A percentile compares a stretch with the other conserved stretches of the same genome.
phyloP scores from a whole-genome alignment of 2,888 invertebrate genomes.

The Diarsia dahlii region DNA sequence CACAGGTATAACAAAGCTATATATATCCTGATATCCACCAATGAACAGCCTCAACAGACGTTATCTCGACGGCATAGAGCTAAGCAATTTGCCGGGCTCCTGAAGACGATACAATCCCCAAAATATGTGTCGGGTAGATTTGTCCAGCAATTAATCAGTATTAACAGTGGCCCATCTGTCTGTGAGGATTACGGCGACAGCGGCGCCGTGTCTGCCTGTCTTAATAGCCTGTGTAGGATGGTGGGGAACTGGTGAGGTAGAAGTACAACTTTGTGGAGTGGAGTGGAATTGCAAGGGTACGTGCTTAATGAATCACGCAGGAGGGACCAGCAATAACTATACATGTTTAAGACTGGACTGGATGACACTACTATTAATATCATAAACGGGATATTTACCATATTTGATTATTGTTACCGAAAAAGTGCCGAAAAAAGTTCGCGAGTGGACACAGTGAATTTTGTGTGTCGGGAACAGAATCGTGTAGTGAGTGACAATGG shows the following conservation, averaged over 20 bases:
- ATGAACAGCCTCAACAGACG: constrained; percentile 43
- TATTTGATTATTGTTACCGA: no score
- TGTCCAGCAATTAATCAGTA: constrained; percentile 71
- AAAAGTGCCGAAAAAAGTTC: no score
- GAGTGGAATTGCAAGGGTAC: background rate
- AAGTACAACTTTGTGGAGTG: constrained; percentile 19
- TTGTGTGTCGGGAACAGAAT: no score
- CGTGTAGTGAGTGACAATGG: no score
- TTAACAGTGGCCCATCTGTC: constrained; percentile 69
- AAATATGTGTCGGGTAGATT: constrained; percentile 70
- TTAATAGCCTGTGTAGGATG: constrained; percentile 59
- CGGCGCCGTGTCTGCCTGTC: constrained; percentile 60
- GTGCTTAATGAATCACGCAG: background rate
- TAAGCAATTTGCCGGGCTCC: constrained; percentile 60
- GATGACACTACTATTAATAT: no score
- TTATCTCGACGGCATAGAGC: constrained; percentile 50
- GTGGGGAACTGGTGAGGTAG: background rate
- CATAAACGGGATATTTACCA: no score
- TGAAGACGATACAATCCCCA: constrained; percentile 67
- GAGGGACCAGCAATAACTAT: background rate
- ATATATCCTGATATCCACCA: constrained; percentile 15
- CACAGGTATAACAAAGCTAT: constrained; percentile 16
- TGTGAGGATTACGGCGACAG: constrained; percentile 66
- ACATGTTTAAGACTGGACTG: background rate
- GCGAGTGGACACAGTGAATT: no score